Base-by-base conservation (phyloP, 2,797 vertebrate species). In the Gambusia yucatana region DNA sequence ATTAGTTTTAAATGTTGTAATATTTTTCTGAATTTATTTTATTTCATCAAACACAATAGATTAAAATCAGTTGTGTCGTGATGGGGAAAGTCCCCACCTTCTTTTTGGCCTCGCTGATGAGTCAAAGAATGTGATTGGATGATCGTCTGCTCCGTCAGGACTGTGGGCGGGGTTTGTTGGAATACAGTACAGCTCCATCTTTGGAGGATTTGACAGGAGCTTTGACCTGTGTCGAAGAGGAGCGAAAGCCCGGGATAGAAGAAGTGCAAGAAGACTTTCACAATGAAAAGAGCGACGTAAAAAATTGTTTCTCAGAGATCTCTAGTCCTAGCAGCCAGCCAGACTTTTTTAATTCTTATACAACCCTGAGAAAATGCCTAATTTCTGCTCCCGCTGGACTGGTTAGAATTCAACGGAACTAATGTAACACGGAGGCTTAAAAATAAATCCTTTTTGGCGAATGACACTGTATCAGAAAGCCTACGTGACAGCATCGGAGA, bases 141-240 rank as follows among this genome's bases (percentile, higher is more conserved):
- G 47, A 43, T 13, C 9, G 1, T 6, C 7, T 6, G n/a, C 0
- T 82, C 85, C 83, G 89, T 95, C 93, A 91, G 22, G 13, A 14
- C 20, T 84, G 71, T 90, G 89, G 96, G 93, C 85, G 93, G 91
- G 14, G 88, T 88, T 76, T 85, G 71, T 39, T 83, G 91, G 93
- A 91, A 90, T 91, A 93, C 87, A 81, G 89, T 46, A 85, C 91
- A 94, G 94, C 94, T 94, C 93, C 94, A 95, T 96, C 92, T 94
- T 96, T 94, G 93, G 89, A 86, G 96, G 93, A 92, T 94, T 93
- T 96, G 94, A 94, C 95, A 92, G 94, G 88, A 94, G 94, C 93
- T 92, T 90, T 94, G 94, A 95, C 94, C 94, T 92, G 92, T 88
- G 90, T 89, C 83, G 93, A 88, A 76, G 89, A 88, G 92, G 93